These are phyloP conservation scores for Orchesella flavescens DNA, from an alignment of 2,888 invertebrate genomes.

Conservation along the genomic window DNA sequence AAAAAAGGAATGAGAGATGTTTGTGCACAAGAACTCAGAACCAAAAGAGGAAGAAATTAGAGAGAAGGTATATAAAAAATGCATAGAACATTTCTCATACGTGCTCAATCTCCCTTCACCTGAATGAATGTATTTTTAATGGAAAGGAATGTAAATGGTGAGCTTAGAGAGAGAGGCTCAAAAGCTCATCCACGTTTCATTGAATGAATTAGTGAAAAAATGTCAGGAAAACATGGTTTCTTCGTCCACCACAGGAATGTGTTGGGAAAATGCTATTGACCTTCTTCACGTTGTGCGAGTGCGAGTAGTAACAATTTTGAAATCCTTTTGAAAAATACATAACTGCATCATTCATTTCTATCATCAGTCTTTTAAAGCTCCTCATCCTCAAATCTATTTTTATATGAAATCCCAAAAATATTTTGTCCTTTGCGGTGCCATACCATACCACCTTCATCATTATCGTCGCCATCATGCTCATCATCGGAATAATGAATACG, in stretches of 20 bases:
- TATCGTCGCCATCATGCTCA: background rate
- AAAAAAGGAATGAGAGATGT: constrained; percentile 1
- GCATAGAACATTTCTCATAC: too few relatives aligned
- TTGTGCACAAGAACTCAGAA: background rate
- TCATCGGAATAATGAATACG: constrained; percentile 26
- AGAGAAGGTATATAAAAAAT: background rate
- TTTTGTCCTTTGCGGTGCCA: too few relatives aligned
- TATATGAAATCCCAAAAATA: background rate
- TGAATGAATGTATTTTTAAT: constrained; percentile 11
- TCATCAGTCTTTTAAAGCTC: background rate
- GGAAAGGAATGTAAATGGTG: constrained; percentile 24
- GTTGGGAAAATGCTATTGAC: constrained; percentile 41
- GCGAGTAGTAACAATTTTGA: too few relatives aligned
- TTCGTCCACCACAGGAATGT: constrained; percentile 15
- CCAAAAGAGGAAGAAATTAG: background rate
- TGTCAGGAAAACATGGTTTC: constrained; percentile 16
- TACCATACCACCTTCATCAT: background rate
- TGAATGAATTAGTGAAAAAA: constrained; percentile 18
- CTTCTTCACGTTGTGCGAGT: constrained; percentile 21
- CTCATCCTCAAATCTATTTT: constrained; percentile 1
- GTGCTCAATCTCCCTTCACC: too few relatives aligned
- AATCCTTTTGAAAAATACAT: background rate
- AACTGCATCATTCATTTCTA: background rate
- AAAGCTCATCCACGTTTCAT: constrained; percentile 8
- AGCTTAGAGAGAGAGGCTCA: too few relatives aligned